Evolutionary conservation across 2,113 vertebrate genomes (phyloP).

Genomic region (Paradisaea rubra): DNA sequence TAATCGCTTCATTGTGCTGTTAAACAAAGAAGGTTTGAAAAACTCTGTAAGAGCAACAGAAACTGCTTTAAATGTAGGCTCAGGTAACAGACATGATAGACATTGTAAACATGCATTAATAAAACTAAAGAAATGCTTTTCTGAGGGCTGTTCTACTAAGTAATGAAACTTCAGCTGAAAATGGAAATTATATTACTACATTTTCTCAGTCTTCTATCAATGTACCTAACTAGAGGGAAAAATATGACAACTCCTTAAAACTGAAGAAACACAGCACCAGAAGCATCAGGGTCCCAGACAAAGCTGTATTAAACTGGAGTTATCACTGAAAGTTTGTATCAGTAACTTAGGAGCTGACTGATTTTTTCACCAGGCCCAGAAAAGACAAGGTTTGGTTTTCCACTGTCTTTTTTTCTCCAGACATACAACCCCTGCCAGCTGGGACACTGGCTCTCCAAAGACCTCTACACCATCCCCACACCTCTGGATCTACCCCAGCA

Average conservation of each 20-base stretch:
- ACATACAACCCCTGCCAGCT: background rate
- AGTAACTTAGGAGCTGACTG: background rate
- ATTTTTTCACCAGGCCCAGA: background rate
- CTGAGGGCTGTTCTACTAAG: background rate
- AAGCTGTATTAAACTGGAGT: background rate
- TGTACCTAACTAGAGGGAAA: background rate
- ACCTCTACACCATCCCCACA: background rate
- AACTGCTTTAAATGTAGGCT: background rate
- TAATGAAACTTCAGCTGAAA: background rate
- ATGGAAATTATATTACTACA: background rate
- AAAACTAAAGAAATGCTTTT: background rate
- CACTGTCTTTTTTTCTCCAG: background rate
- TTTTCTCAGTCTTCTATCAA: background rate
- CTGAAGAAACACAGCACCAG: background rate
- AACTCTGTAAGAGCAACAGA: background rate
- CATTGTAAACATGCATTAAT: background rate
- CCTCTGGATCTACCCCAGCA: background rate
- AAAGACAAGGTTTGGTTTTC: background rate
- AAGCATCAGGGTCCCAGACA: background rate
- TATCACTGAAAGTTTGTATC: background rate
- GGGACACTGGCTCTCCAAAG: rapidly evolving
- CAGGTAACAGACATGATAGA: background rate
- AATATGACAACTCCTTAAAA: background rate
- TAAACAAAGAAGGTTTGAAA: background rate
- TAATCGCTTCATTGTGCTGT: background rate